Evolutionary conservation across 2,113 vertebrate genomes (phyloP), one percentile per base, ranked within the genome.

Genomic region (Ailurus styani): DNA sequence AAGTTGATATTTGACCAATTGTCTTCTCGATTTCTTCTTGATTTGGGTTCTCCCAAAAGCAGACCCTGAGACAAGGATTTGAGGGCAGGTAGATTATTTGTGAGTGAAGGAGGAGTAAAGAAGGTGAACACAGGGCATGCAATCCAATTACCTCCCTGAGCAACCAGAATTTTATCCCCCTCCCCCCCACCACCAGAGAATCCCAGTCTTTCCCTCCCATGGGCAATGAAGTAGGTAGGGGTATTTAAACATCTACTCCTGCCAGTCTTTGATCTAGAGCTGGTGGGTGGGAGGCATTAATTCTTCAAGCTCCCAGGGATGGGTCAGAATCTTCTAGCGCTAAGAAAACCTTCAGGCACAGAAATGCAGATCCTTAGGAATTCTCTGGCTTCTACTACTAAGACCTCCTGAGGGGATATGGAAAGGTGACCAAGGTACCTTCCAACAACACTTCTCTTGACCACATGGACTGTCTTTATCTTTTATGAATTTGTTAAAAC

Each of bases 401-500:
- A 93, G 54, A 40, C 15, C 55, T 52, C 20, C 47, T 0, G 1
- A 47, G 13, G 5, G 25, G 3, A 25, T 7, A 0, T 72, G 47
- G 6, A 34, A 29, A 93, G 8, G 31, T 3, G 9, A 20, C 25
- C 31, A 10, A 0, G 15, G 1, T 40, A 18, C 34, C 34, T 17
- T 3, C 6, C 18, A 29, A 47, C 27, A 47, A 47, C 9, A 81
- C 12, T 50, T 66, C 50, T 60, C 60, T 42, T 83, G 52, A 82
- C 57, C 52, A 70, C 54, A 54, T 50, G 29, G 21, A 87, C 45
- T 83, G 25, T 79, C 20, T 57, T 70, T 73, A 25, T 7, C 62
- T 79, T 75, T 72, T 15, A 86, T 13, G n/a, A 23, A 54, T 68
- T 82, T 90, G 42, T 64, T 91, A 78, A 95, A 81, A 88, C 27